Percentiles rank a stretch among this genome's conserved stretches.
phyloP scores from a whole-genome alignment of 1,140 invertebrate genomes.

The Drosophila ananassae region DNA sequence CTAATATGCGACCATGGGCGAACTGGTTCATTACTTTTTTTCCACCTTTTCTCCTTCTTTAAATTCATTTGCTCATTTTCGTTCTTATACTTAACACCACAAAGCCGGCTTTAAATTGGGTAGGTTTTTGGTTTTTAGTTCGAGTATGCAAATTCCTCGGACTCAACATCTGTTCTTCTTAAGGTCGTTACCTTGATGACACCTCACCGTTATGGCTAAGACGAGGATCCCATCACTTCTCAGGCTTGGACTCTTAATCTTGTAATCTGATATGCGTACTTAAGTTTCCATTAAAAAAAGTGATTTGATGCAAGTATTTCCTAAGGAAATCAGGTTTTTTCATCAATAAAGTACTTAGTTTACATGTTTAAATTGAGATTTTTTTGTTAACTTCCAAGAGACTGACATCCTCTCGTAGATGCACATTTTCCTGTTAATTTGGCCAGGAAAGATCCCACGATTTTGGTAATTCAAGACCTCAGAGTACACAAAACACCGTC shows the following conservation, averaged over 20 bases:
- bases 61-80: conserved; percentile 31
- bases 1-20: conserved; percentile 43
- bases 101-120: conserved; percentile 28
- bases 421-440: background rate
- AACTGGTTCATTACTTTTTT: conserved; percentile 38
- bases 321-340: conserved; percentile 35
- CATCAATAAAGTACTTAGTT: conserved; percentile 14
- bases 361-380: conserved; percentile 3
- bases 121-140: conserved; percentile 18
- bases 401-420: conserved; percentile 14
- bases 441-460: conserved; percentile 4
- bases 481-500: no score
- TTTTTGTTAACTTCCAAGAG: background rate
- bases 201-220: conserved; percentile 32
- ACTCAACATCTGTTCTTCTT: conserved; percentile 38
- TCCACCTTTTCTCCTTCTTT: background rate
- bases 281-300: conserved; percentile 49
- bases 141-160: conserved; percentile 41
- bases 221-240: conserved; percentile 32
- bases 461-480: conserved; percentile 4
- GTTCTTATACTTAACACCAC: conserved; percentile 34
- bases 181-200: conserved; percentile 44
- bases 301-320: conserved; percentile 34
- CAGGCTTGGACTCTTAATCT: conserved; percentile 22
- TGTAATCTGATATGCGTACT: conserved; percentile 41